Percentiles rank a stretch among this genome's conserved stretches.
These are phyloP conservation scores for Phalera bucephala DNA, from an alignment of 2,888 invertebrate species.

Conservation along the genomic window DNA sequence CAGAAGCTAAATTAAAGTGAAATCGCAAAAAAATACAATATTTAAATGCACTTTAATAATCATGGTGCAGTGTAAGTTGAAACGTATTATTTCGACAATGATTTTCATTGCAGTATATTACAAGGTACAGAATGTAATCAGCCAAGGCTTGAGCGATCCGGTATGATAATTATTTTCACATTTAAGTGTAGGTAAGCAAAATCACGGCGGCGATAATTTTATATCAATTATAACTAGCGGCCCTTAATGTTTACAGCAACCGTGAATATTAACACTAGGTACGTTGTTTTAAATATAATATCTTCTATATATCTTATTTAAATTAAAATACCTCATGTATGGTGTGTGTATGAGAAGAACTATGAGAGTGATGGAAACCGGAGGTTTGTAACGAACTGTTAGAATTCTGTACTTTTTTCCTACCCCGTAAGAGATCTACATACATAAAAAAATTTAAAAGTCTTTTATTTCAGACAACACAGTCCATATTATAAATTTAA, in stretches of 20 bases:
- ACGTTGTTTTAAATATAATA: neutral
- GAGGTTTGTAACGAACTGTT: no score
- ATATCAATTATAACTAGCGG: slow-evolving; percentile 9
- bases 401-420: no score
- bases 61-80: slow-evolving; percentile 7
- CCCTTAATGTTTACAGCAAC: slow-evolving; percentile 2
- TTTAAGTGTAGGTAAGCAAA: slow-evolving; percentile 17
- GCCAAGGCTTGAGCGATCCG: slow-evolving; percentile 18
- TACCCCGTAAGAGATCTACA: no score
- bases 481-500: no score
- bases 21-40: no score
- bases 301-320: no score
- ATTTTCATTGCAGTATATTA: slow-evolving; percentile 24
- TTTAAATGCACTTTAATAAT: slow-evolving; percentile 28
- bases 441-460: no score
- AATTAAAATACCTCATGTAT: no score
- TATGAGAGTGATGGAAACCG: no score
- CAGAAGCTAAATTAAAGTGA: no score
- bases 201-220: slow-evolving; percentile 4
- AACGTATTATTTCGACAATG: slow-evolving; percentile 18
- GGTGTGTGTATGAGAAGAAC: no score
- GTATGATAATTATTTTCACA: slow-evolving; percentile 32
- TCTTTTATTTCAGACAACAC: no score
- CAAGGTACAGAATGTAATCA: slow-evolving; percentile 18
- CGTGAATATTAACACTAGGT: neutral